Evolutionary conservation across 2,797 vertebrate species (phyloP).

Genomic region (Falco biarmicus): DNA sequence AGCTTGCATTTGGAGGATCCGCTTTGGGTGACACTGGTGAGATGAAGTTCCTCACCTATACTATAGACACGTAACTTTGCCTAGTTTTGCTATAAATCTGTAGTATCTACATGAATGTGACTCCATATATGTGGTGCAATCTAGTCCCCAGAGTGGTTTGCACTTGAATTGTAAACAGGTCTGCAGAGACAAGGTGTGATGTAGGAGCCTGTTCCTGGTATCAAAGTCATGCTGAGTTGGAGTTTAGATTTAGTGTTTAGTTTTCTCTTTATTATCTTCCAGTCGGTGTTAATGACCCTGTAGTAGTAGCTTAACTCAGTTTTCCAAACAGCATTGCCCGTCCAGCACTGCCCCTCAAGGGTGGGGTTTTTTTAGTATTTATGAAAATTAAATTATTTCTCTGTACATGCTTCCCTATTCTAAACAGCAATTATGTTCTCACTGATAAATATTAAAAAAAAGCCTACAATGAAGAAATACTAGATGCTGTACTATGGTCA

Average conservation of each 20-base stretch:
- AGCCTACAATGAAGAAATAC: neutral
- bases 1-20: neutral
- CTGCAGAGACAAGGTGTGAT: neutral
- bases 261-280: neutral
- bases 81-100: neutral
- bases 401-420: neutral
- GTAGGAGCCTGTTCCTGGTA: neutral
- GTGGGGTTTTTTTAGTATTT: neutral
- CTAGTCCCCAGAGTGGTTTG: neutral
- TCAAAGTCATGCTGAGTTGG: neutral
- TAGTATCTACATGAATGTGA: neutral
- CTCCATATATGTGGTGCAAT: neutral
- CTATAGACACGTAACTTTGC: neutral
- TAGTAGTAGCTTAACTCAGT: neutral
- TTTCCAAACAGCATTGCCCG: neutral
- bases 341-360: neutral
- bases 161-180: neutral
- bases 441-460: neutral
- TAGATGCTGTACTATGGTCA: neutral
- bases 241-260: neutral
- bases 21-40: neutral
- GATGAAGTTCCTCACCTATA: neutral
- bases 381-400: neutral
- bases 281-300: neutral
- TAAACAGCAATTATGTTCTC: neutral